Conservation (phyloP, 1,140 invertebrate species). For the Samia ricini region DNA sequence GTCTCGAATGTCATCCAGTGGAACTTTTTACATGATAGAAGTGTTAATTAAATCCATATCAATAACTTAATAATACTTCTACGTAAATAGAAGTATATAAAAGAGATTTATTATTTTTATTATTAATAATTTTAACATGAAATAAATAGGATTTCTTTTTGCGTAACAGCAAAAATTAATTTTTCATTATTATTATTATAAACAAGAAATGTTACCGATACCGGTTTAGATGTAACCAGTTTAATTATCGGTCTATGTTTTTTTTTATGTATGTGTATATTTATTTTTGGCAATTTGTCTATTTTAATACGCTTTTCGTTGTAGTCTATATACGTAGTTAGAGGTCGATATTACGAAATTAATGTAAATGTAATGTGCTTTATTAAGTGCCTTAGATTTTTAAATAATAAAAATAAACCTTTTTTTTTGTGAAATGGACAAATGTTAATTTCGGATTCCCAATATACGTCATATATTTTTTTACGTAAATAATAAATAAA, state of each 20-base stretch:
- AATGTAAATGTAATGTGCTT: constrained; percentile 33
- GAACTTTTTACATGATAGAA: constrained; percentile 32
- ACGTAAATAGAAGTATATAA: background rate
- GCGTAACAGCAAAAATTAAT: background rate
- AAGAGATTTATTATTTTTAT: too few species aligned
- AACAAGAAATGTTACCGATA: constrained; percentile 47
- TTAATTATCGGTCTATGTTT: constrained; percentile 32
- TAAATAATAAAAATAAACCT: background rate
- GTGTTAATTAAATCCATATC: background rate
- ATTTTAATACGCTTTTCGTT: constrained; percentile 61
- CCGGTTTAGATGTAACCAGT: constrained; percentile 32
- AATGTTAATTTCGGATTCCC: constrained; percentile 4
- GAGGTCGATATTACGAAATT: constrained; percentile 35
- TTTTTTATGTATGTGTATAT: constrained; percentile 50
- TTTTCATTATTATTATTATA: background rate
- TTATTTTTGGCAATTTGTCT: constrained; percentile 43
- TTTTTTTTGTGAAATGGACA: background rate
- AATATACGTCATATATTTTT: background rate
- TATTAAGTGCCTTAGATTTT: constrained; percentile 11
- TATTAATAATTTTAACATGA: background rate
- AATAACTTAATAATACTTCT: background rate
- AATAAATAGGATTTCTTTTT: background rate
- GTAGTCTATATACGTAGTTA: constrained; percentile 43
- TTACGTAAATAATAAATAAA: constrained; percentile 7
- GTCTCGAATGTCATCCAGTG: constrained; percentile 30